Conservation (phyloP, 2,797 vertebrate genomes). For the Cyclura pinguis region DNA sequence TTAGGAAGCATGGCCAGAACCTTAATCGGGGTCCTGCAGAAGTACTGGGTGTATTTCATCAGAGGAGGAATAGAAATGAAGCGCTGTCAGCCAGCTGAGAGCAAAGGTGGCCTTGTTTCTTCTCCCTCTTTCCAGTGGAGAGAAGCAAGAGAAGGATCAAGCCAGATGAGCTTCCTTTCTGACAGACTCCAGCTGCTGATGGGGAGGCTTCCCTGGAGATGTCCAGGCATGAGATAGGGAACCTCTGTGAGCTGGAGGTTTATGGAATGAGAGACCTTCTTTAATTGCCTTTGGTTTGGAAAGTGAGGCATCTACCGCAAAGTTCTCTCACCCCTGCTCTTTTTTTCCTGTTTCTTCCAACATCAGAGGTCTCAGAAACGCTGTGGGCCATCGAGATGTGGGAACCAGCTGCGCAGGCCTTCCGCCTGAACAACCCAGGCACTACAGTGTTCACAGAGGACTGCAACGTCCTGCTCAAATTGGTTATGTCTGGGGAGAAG, state of each 20-base stretch:
- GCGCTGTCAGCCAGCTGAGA: not conserved
- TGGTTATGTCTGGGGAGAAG: conserved; percentile 95
- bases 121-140: not conserved
- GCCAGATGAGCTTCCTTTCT: not conserved
- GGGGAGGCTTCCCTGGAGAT: not conserved
- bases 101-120: not conserved
- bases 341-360: not conserved
- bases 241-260: not conserved
- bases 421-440: conserved; percentile 93
- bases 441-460: conserved; percentile 96
- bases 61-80: not conserved
- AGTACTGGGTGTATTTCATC: no score
- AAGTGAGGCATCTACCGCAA: not conserved
- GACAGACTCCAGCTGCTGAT: not conserved
- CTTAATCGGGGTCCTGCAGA: no score
- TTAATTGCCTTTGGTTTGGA: not conserved
- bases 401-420: conserved; percentile 97
- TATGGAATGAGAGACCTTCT: not conserved
- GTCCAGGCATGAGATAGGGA: not conserved
- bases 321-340: not conserved
- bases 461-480: conserved; percentile 94
- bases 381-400: conserved; percentile 99
- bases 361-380: conserved; percentile 88
- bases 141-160: not conserved
- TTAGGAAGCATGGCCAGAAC: no score